Percentiles rank a stretch among this genome's conserved stretches.
phyloP scores from a whole-genome alignment of 2,113 vertebrate genomes.

The Cettia cetti region DNA sequence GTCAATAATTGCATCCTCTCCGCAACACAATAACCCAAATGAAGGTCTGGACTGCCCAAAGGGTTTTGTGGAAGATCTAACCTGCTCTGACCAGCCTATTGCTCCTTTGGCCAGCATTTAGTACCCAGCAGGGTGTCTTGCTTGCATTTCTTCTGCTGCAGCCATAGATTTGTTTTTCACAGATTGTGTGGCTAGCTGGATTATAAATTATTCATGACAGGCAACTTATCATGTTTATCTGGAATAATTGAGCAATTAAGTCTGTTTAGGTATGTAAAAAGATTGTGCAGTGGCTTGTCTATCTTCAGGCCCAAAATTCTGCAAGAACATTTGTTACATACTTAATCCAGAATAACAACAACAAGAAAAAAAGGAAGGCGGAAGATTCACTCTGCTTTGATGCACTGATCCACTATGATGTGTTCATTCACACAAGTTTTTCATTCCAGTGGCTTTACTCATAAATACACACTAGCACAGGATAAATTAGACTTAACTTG shows the following conservation, averaged over 20 bases:
- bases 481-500: not conserved
- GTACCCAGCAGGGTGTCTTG: not conserved
- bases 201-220: conserved; percentile 47
- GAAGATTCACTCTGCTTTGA: not conserved
- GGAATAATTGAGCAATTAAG: conserved; percentile 60
- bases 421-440: not conserved
- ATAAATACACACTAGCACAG: not conserved
- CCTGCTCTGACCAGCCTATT: not conserved
- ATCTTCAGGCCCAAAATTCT: conserved; percentile 21
- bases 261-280: conserved; percentile 57
- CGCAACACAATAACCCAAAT: not conserved
- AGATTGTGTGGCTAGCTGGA: conserved; percentile 16
- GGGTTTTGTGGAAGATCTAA: not conserved
- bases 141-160: not conserved
- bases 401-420: not conserved
- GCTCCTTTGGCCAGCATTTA: accelerated
- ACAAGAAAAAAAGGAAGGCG: not conserved
- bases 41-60: not conserved
- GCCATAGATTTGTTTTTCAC: not conserved
- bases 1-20: not conserved
- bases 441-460: not conserved
- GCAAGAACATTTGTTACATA: not conserved
- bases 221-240: conserved; percentile 53
- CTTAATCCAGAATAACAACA: conserved; percentile 17
- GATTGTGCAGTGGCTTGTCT: conserved; percentile 33